Percentiles rank a stretch among this genome's conserved stretches.
These are phyloP conservation scores for Gandaritis pyraliata DNA, from an alignment of 2,888 invertebrate species.

Conservation along the genomic window DNA sequence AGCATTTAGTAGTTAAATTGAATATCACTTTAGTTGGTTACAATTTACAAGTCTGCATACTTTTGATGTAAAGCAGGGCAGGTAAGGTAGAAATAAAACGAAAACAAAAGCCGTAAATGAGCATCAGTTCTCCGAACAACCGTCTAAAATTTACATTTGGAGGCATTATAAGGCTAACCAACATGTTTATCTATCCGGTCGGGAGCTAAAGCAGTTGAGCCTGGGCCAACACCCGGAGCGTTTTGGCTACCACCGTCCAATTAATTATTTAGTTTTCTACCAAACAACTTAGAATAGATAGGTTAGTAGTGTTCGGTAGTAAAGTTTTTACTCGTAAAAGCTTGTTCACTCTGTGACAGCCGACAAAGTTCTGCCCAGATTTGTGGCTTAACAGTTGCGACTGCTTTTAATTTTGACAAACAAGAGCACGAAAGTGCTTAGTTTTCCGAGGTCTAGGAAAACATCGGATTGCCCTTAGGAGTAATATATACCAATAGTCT, in stretches of 20 bases:
- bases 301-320: conserved; percentile 21
- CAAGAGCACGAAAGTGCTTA: neutral
- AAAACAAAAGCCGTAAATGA: conserved; percentile 10
- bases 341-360: conserved; percentile 13
- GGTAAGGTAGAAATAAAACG: conserved; percentile 11
- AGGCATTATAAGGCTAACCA: conserved; percentile 36
- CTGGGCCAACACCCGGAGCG: conserved; percentile 38
- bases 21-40: conserved; percentile 26
- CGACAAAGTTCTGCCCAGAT: conserved; percentile 10
- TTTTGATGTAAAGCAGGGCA: conserved; percentile 3
- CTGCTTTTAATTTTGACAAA: conserved; percentile 4
- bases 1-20: conserved; percentile 36
- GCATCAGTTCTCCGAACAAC: conserved; percentile 21
- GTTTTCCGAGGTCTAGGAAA: conserved; percentile 3
- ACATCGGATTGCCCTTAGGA: neutral
- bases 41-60: neutral
- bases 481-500: neutral
- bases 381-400: conserved; percentile 12
- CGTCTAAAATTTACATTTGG: conserved; percentile 34
- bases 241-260: conserved; percentile 38
- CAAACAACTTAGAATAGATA: conserved; percentile 29
- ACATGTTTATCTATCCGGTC: conserved; percentile 37
- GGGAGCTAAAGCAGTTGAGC: conserved; percentile 36
- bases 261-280: conserved; percentile 34
- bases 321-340: conserved; percentile 10